phyloP scores from a whole-genome alignment of 2,113 vertebrate species.

The Amazona vittata region DNA sequence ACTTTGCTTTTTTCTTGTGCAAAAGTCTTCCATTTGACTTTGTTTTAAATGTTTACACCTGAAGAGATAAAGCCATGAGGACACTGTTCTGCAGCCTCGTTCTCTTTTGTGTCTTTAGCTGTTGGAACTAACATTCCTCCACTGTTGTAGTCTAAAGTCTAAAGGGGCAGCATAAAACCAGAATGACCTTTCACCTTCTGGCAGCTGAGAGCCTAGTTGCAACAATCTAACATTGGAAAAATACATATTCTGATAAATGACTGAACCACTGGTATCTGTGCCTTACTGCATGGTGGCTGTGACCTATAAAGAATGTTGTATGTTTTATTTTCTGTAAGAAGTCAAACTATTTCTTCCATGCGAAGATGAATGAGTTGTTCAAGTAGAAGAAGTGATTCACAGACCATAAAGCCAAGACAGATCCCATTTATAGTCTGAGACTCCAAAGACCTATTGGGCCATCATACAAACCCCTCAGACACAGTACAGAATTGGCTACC shows the following conservation, averaged over 20 bases:
- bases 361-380: background rate
- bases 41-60: background rate
- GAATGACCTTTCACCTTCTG: background rate
- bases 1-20: background rate
- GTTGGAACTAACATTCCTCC: background rate
- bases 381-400: background rate
- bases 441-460: background rate
- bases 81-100: background rate
- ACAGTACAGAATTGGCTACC: background rate
- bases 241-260: background rate
- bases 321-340: constrained; percentile 5
- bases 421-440: background rate
- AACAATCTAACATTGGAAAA: background rate
- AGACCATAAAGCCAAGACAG: background rate
- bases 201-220: background rate
- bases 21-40: background rate
- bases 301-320: background rate
- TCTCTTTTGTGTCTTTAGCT: background rate
- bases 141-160: background rate
- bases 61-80: background rate
- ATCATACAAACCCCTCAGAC: background rate
- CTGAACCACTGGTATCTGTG: background rate
- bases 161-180: background rate
- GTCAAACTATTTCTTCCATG: background rate
- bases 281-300: background rate